Evolutionary conservation across 2,888 invertebrate genomes (phyloP), one percentile per base, ranked within the genome.

Genomic region (Ischnus inquisitorius): DNA sequence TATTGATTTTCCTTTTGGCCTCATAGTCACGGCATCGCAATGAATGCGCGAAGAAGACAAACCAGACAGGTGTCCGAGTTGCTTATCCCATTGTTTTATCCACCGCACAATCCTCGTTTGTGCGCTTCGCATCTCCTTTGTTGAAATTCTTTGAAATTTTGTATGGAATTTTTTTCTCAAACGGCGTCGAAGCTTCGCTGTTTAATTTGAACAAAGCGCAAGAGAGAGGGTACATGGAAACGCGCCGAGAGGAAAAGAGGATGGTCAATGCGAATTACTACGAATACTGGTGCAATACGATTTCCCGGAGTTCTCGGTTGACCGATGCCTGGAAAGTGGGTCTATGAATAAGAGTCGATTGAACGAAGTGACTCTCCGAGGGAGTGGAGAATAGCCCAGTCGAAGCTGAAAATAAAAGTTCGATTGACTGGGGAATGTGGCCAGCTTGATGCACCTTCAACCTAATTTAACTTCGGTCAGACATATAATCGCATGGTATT

Each of bases 1-100:
- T 84, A 84, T 84, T 84, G 80, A 81, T 84, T 84, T 84, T 81
- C 69, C 68, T 78, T 81, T 78, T 78, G 67, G 65, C 48, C 78
- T 67, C 67, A 74, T 60, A 79, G 74, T 62, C 54, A 75, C 62
- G 69, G 64, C 68, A 69, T 43, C 64, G 60, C 25, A 79, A 79
- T 79, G 79, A 82, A 82, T 74, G 82, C 78, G 68, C 68, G 68
- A 82, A 43, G 48, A 78, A 78, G 78, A 83, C 75, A 79, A 75
- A 34, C 64, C 48, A 28, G 74, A 83, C 79, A 79, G 76, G 68
- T 79, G 71, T 75, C 75, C 71, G 71, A 79, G 79, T 65, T 69
- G 79, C 75, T 79, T 76, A 71, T 64, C 60, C 75, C 28, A 76
- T 76, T 83, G 54, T 65, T 76, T 76, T 72, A 75, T 83, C 48